Evolutionary conservation across 2,113 vertebrate genomes (phyloP), one percentile per base, ranked within the genome.

Genomic region (Aythya baeri): DNA sequence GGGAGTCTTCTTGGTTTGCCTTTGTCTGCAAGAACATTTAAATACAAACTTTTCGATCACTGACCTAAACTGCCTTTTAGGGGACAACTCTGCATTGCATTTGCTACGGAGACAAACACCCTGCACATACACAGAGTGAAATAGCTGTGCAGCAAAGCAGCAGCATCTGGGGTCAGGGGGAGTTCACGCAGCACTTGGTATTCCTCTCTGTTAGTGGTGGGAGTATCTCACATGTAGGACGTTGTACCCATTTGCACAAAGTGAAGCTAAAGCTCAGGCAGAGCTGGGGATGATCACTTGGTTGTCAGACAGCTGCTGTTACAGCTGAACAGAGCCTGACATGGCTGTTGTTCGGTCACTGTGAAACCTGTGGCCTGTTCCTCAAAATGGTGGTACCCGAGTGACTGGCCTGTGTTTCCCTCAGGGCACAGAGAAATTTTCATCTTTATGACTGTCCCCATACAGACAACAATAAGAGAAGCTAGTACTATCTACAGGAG

Each of bases 1-100:
- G 61, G 88, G 77, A 86, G 36, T 38, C 34, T 36, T 71, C 63
- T 81, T 57, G 23, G 34, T 96, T 83, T 5, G 3, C 13, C 76
- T 90, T 92, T 91, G 89, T 91, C 83, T 93, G 46, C 65, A 83
- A 88, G 43, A 20, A 59, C 76, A 63, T 77, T 87, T 83, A 89
- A 93, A 38, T 34, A 55, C 80, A 66, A 83, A 27, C 43, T n/a
- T 89, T 70, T 76, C 54, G 41, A 8, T 72, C 8, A 0, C 54
- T 75, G 82, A 34, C 54, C 58, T 49, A 32, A 73, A 18, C 26
- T 54, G 32, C 59, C 66, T 87, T 87, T 65, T 26, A 65, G 57
- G 26, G 67, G 72, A n/a, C 23, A 31, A 2, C 76, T 82, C 62
- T 75, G 43, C 58, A 1, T 25, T 52, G 52, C 31, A 12, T 79